Percentiles rank a stretch among this genome's conserved stretches.
phyloP scores from a whole-genome alignment of 2,888 invertebrate genomes.

The Callyntrura guangdongensis region DNA sequence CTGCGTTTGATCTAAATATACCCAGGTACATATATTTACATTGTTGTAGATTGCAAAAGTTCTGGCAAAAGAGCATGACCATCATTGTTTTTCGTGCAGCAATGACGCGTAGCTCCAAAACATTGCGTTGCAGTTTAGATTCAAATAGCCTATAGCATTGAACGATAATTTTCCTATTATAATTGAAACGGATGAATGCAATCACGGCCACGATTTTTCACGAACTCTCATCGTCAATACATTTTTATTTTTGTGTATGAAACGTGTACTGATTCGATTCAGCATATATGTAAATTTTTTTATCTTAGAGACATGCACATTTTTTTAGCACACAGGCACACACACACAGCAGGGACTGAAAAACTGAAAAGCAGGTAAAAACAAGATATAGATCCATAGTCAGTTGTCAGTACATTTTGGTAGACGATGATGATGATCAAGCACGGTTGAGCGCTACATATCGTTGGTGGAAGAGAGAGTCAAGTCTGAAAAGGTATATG shows the following conservation, averaged over 20 bases:
- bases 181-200: slow-evolving; percentile 74
- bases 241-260: slow-evolving; percentile 54
- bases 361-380: background rate
- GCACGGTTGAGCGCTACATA: background rate
- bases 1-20: background rate
- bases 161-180: slow-evolving; percentile 52
- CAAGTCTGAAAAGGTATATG: slow-evolving; percentile 64
- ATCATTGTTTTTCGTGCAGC: slow-evolving; percentile 3
- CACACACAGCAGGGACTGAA: no score
- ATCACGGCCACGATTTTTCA: slow-evolving; percentile 72
- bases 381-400: slow-evolving; percentile 3
- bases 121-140: background rate
- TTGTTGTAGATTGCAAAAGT: background rate
- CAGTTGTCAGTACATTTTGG: background rate
- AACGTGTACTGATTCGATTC: slow-evolving; percentile 73
- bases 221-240: slow-evolving; percentile 60
- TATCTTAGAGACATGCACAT: slow-evolving; percentile 2
- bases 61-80: background rate
- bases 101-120: background rate
- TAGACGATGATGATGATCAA: background rate
- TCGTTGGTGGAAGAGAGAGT: slow-evolving; percentile 57
- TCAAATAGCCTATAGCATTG: slow-evolving; percentile 23
- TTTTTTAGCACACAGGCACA: background rate
- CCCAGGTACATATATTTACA: no score
- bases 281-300: slow-evolving; percentile 41